phyloP scores from a whole-genome alignment of 2,888 invertebrate species.

The Tinea pellionella region DNA sequence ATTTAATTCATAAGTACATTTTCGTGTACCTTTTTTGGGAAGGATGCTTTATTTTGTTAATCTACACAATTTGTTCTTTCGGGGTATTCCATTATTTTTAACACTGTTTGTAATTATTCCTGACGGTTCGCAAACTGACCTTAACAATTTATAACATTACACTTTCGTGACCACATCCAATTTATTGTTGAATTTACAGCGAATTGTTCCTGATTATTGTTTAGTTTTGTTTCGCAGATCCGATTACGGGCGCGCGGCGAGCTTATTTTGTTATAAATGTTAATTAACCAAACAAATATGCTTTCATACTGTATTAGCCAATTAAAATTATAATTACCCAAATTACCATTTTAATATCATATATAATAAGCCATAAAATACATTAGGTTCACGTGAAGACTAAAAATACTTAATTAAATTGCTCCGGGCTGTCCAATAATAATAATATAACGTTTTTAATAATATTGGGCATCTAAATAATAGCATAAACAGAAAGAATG shows the following conservation, averaged over 20 bases:
- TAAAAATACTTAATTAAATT: no score
- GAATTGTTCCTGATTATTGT: not conserved
- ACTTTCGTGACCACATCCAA: not conserved
- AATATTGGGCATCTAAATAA: no score
- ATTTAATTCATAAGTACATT: not conserved
- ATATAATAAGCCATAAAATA: not conserved
- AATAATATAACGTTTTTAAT: no score
- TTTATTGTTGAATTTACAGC: not conserved
- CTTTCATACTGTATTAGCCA: not conserved
- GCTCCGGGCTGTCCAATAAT: no score
- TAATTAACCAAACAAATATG: not conserved
- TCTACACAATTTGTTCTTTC: not conserved
- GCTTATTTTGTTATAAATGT: not conserved
- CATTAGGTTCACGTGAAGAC: no score
- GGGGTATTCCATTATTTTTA: not conserved
- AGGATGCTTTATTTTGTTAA: not conserved
- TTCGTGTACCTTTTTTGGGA: not conserved
- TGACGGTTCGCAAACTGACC: not conserved
- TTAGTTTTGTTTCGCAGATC: not conserved
- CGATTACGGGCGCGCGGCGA: not conserved
- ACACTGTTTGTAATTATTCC: not conserved
- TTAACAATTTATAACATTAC: conserved; percentile 5
- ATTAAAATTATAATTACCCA: not conserved
- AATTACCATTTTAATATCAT: not conserved
- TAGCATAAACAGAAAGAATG: no score